These are phyloP conservation scores for Chaetophractus vellerosus DNA, from an alignment of 2,797 vertebrate genomes.

Conservation along the genomic window DNA sequence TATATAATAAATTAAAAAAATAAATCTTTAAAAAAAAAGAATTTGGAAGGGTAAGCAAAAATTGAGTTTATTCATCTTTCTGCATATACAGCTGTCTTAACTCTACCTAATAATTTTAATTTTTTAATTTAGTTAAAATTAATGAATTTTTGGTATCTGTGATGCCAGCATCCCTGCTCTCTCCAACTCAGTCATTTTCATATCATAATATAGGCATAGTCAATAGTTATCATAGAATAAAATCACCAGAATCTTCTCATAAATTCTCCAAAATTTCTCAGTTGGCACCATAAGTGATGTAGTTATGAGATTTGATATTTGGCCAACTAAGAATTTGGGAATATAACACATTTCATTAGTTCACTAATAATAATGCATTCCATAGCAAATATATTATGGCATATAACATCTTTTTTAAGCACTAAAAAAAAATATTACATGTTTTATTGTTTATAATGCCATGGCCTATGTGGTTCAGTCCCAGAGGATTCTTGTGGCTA, in stretches of 20 bases:
- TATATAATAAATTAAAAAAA: no score
- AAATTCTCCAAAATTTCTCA: slow-evolving; percentile 70
- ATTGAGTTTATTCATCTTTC: neutral
- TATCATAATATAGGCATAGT: neutral
- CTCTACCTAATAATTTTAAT: slow-evolving; percentile 23
- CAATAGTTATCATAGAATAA: slow-evolving; percentile 40
- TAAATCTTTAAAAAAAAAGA: no score
- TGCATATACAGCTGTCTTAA: neutral
- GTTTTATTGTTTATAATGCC: slow-evolving; percentile 43
- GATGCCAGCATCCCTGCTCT: neutral
- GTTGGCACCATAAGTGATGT: slow-evolving; percentile 18
- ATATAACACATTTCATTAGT: slow-evolving; percentile 74
- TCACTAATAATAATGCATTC: slow-evolving; percentile 74
- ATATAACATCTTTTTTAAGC: slow-evolving; percentile 35
- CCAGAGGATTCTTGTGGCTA: neutral
- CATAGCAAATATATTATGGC: slow-evolving; percentile 61
- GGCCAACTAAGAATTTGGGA: slow-evolving; percentile 46
- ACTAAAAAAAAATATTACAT: neutral
- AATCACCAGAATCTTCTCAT: slow-evolving; percentile 36
- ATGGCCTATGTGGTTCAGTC: neutral
- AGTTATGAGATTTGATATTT: slow-evolving; percentile 65
- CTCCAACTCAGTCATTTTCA: neutral
- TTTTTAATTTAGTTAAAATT: slow-evolving; percentile 52
- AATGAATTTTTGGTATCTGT: neutral
- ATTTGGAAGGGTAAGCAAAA: slow-evolving; percentile 31